Conservation (phyloP, 2,113 vertebrate genomes). For the Ramphastos sulfuratus region DNA sequence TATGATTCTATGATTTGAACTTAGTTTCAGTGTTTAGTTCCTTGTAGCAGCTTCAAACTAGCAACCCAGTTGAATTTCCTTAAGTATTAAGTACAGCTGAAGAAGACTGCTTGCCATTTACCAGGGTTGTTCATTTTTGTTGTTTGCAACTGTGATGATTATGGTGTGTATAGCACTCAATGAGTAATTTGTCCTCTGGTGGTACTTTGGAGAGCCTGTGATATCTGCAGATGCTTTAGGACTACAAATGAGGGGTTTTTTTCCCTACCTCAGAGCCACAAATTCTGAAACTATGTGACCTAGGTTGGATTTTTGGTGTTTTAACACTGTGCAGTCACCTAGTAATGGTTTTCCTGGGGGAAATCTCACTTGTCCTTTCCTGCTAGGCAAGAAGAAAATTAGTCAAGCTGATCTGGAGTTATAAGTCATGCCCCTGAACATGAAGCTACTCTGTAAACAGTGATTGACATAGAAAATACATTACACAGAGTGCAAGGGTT, state of each 20-base stretch:
- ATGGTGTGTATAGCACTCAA: not conserved
- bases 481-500: not conserved
- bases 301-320: not conserved
- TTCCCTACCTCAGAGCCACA: not conserved
- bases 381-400: not conserved
- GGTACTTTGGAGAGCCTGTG: not conserved
- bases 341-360: not conserved
- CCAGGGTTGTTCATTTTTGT: not conserved
- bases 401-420: not conserved
- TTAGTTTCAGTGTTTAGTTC: not conserved
- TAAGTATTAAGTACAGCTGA: not conserved
- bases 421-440: not conserved
- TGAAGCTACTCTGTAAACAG: not conserved
- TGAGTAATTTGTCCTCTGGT: not conserved
- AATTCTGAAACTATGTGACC: not conserved
- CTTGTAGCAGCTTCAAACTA: not conserved
- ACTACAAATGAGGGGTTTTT: not conserved
- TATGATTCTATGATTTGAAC: not conserved
- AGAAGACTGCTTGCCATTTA: not conserved
- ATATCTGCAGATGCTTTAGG: not conserved
- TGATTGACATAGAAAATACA: not conserved
- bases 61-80: not conserved
- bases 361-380: not conserved
- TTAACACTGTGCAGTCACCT: not conserved
- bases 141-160: not conserved